A percentile compares a stretch with the other conserved stretches of the same genome.
Evolutionary conservation across 2,113 vertebrate genomes (phyloP).

Genomic region (Cyprinodon variegatus): DNA sequence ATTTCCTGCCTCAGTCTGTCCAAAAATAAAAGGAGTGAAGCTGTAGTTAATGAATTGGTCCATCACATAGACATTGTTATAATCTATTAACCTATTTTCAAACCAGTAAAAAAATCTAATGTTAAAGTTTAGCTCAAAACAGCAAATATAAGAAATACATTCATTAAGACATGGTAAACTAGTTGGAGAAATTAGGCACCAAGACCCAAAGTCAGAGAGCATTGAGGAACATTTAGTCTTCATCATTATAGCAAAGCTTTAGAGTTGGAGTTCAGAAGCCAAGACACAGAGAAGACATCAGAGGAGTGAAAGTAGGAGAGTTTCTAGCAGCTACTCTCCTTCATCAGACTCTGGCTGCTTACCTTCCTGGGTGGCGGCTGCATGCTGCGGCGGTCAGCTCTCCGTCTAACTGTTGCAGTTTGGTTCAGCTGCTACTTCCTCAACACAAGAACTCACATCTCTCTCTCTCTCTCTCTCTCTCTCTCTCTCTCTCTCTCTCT

Average conservation of each 20-base stretch:
- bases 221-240: background rate
- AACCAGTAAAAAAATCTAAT: no score
- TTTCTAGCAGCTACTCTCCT: background rate
- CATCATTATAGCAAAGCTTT: background rate
- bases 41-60: no score
- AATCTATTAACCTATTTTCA: no score
- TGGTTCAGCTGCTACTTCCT: slow-evolving; percentile 39
- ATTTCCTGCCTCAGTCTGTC: no score
- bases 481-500: background rate
- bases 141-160: no score
- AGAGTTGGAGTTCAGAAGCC: background rate
- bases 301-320: background rate
- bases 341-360: slow-evolving; percentile 21
- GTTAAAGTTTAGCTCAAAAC: no score
- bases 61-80: no score
- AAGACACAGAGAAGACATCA: background rate
- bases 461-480: background rate
- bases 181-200: no score
- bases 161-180: no score
- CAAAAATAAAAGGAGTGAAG: no score
- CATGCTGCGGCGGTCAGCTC: slow-evolving; percentile 39
- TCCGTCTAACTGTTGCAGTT: background rate
- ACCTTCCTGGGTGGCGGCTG: slow-evolving; percentile 76
- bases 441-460: background rate
- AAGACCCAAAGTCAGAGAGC: no score